These are phyloP conservation scores for Polydrusus cervinus DNA, from an alignment of 2,888 invertebrate species.

Conservation along the genomic window DNA sequence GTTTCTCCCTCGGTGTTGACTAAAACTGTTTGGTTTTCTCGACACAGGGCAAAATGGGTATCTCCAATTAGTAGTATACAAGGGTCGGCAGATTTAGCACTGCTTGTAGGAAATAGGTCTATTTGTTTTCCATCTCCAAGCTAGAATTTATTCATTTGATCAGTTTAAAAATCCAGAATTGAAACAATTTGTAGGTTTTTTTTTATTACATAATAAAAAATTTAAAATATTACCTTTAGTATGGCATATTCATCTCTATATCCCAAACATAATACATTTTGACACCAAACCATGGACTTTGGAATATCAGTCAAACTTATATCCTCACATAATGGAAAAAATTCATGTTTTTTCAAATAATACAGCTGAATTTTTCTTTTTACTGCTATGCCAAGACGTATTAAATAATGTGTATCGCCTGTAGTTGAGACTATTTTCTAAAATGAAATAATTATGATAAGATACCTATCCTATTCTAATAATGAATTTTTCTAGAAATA, in stretches of 20 bases:
- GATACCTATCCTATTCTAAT: too few species aligned
- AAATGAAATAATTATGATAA: slow-evolving; percentile 50
- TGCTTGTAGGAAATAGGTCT: slow-evolving; percentile 90
- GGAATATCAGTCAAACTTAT: slow-evolving; percentile 88
- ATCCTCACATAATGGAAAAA: slow-evolving; percentile 82
- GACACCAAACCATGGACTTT: slow-evolving; percentile 86
- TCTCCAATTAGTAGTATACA: slow-evolving; percentile 86
- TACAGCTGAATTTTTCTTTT: slow-evolving; percentile 89
- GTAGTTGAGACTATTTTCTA: slow-evolving; percentile 77
- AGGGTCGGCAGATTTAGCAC: slow-evolving; percentile 85
- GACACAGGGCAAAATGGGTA: slow-evolving; percentile 85
- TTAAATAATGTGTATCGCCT: slow-evolving; percentile 84
- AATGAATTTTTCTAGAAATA: slow-evolving; percentile 7
- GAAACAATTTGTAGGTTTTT: too few species aligned
- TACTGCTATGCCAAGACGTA: slow-evolving; percentile 92
- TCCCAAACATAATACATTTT: slow-evolving; percentile 90
- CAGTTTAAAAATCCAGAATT: background rate
- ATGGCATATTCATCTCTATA: slow-evolving; percentile 79
- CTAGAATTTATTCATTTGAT: background rate
- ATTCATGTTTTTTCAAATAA: slow-evolving; percentile 82
- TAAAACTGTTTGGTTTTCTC: slow-evolving; percentile 90
- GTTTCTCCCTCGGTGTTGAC: slow-evolving; percentile 84
- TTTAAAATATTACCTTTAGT: slow-evolving; percentile 56
- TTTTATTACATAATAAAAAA: background rate
- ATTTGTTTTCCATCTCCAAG: slow-evolving; percentile 76